phyloP scores from a whole-genome alignment of 1,140 invertebrate genomes.

The Anoplophora glabripennis region DNA sequence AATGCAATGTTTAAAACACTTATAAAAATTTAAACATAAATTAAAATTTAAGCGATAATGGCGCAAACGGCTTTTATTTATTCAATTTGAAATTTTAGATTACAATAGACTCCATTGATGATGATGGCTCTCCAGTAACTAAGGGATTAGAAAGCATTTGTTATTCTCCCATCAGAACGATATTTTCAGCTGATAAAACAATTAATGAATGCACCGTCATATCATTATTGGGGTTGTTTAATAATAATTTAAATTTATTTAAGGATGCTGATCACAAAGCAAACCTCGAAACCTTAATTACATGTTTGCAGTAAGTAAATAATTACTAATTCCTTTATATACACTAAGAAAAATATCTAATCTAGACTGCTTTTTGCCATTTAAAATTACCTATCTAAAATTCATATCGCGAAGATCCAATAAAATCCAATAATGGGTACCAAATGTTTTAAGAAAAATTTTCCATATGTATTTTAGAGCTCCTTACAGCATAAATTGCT shows the following conservation, averaged over 20 bases:
- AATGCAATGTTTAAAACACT: too few relatives aligned
- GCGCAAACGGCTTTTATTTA: too few relatives aligned
- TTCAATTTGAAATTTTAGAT: conserved; percentile 22
- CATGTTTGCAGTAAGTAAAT: conserved; percentile 37
- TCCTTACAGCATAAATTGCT: conserved; percentile 62
- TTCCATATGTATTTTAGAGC: conserved; percentile 53
- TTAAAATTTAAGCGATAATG: too few relatives aligned
- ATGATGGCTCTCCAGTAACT: conserved; percentile 42
- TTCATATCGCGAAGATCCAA: neutral
- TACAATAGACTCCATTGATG: conserved; percentile 13
- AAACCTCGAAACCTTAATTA: conserved; percentile 47
- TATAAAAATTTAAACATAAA: too few relatives aligned
- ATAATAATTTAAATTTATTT: conserved; percentile 58
- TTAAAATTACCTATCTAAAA: too few relatives aligned
- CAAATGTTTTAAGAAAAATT: conserved; percentile 27
- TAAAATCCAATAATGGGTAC: neutral
- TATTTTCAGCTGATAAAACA: conserved; percentile 56
- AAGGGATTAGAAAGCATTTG: conserved; percentile 72
- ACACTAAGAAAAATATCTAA: too few relatives aligned
- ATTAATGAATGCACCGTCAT: conserved; percentile 73
- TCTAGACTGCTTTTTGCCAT: too few relatives aligned
- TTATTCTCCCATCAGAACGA: conserved; percentile 72
- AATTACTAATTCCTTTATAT: neutral
- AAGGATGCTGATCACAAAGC: conserved; percentile 48
- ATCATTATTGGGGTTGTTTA: conserved; percentile 78